These are phyloP conservation scores for Catocala sponsa DNA, from an alignment of 2,888 invertebrate species.

Conservation along the genomic window DNA sequence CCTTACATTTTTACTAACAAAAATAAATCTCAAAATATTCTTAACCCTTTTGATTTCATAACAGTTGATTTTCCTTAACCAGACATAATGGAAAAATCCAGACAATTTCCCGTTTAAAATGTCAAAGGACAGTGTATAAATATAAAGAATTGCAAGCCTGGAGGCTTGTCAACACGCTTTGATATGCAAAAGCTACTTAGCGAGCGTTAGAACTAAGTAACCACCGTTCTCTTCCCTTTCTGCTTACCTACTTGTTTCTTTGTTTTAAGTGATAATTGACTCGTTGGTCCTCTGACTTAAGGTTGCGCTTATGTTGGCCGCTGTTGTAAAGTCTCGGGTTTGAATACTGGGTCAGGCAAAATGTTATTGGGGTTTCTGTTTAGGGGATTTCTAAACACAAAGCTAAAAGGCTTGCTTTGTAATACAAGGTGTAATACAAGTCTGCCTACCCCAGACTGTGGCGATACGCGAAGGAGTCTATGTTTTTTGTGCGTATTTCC, in stretches of 20 bases:
- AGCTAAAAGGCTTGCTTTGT: too few species aligned
- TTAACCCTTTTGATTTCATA: neutral
- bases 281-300: too few species aligned
- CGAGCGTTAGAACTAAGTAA: slow-evolving; percentile 27
- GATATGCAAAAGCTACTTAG: slow-evolving; percentile 49
- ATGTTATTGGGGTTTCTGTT: too few species aligned
- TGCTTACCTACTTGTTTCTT: neutral
- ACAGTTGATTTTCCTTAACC: neutral
- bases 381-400: too few species aligned
- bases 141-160: slow-evolving; percentile 28
- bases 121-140: slow-evolving; percentile 20
- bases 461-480: too few species aligned
- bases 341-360: too few species aligned
- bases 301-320: too few species aligned
- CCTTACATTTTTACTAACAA: too few species aligned
- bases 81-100: slow-evolving; percentile 3
- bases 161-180: slow-evolving; percentile 42
- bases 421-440: too few species aligned
- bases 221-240: neutral
- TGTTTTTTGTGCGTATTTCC: too few species aligned
- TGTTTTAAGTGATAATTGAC: neutral
- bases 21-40: neutral
- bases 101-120: slow-evolving; percentile 19
- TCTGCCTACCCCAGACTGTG: too few species aligned
- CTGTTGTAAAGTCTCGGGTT: too few species aligned